Base-by-base conservation (phyloP, 1,140 invertebrate genomes). In the Sesamia nonagrioides region DNA sequence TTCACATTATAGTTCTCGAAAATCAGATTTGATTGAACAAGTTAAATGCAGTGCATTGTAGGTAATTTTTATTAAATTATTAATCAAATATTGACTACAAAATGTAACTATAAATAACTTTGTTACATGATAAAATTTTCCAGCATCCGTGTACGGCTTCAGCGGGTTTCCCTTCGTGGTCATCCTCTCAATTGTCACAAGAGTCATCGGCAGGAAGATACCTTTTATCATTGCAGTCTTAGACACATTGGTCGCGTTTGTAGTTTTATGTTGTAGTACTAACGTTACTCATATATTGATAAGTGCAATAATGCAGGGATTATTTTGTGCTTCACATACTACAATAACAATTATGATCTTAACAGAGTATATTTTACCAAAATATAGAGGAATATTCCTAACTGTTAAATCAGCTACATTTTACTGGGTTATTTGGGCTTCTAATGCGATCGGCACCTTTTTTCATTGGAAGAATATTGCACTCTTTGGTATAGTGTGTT, bases 361-460 rank as follows among this genome's bases (percentile, higher is more conserved):
- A 0, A 73, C 72, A 17, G 82, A 83, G 48, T 83, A 83, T 42
- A 58, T 66, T 33, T 83, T 76, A 18, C 78, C 82, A 18, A 71
- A 76, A 37, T 78, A 80, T 42, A 78, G 82, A 77, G 82, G 82
- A 6, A 13, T 78, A 33, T 80, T 83, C 17, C 35, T 83, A 33
- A 80, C 76, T 11, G 5, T 78, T 18, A 83, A 83, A 69, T 40
- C 76, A 45, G 82, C 82, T 18, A 76, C 75, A 0, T 45, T 80
- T 15, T 78, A 52, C 40, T 87, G 86, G 85, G 85, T 82, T 4
- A 54, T 88, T 33, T 88, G 84, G 88, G 52, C 83, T 0, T 68
- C 88, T 3, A 88, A 89, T 71, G 71, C 82, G 0, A 84, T 88
- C 15, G 86, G 86, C 11, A 85, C 85, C 8, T 89, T 82, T 33